phyloP scores from a whole-genome alignment of 2,113 vertebrate genomes.

The Lanius ludovicianus region DNA sequence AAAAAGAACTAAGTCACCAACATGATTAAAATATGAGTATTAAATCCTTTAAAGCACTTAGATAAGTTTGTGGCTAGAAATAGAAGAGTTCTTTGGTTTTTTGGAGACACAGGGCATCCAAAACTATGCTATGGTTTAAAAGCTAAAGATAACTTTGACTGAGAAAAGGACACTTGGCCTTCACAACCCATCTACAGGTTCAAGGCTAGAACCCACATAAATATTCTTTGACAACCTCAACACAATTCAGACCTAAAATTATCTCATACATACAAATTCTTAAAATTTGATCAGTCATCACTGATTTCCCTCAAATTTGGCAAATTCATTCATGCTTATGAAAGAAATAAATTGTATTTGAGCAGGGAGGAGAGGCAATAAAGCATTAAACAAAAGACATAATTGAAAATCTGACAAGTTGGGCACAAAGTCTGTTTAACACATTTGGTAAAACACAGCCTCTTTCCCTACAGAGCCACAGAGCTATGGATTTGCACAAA shows the following conservation, averaged over 20 bases:
- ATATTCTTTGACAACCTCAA: background rate
- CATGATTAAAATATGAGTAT: background rate
- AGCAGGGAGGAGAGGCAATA: background rate
- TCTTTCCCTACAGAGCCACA: background rate
- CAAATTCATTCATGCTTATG: background rate
- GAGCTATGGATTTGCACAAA: background rate
- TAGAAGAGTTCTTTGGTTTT: background rate
- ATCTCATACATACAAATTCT: background rate
- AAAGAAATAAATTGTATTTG: background rate
- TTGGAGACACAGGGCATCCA: background rate
- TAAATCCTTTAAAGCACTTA: background rate
- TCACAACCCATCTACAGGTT: background rate
- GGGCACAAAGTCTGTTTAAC: background rate
- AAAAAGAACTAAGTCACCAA: background rate
- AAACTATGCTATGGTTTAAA: background rate
- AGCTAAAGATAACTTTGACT: background rate
- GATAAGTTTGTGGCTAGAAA: background rate
- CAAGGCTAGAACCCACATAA: background rate
- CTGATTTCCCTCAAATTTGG: background rate
- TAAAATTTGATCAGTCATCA: background rate
- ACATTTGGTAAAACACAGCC: background rate
- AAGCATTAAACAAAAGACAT: background rate
- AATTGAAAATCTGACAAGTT: background rate
- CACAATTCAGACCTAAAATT: background rate
- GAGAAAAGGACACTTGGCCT: background rate